These are phyloP conservation scores for Apistogramma diplotaenia DNA, from an alignment of 2,113 vertebrate genomes.

Conservation along the genomic window DNA sequence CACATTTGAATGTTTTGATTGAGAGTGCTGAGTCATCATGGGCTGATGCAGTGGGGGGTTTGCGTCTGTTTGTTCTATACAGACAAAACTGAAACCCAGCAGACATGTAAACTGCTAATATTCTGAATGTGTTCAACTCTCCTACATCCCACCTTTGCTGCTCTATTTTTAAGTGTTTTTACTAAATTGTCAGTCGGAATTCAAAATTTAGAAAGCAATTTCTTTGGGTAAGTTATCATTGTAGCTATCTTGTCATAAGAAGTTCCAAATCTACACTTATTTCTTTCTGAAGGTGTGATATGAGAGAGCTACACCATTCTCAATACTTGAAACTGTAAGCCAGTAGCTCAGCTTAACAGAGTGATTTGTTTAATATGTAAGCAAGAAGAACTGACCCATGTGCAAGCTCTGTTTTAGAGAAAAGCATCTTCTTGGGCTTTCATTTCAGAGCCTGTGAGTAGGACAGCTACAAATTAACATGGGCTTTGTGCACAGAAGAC, in stretches of 20 bases:
- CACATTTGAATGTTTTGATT: background rate
- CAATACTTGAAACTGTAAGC: no score
- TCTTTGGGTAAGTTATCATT: no score
- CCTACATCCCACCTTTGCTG: no score
- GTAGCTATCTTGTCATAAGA: background rate
- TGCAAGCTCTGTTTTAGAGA: no score
- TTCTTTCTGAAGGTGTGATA: background rate
- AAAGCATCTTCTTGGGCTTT: no score
- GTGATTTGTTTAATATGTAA: background rate
- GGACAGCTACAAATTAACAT: no score
- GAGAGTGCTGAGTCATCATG: background rate
- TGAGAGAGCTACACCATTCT: background rate
- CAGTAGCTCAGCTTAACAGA: background rate
- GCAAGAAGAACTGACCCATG: background rate
- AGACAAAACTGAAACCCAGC: background rate
- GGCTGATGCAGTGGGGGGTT: background rate
- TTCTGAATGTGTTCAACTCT: background rate
- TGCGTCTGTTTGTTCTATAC: background rate
- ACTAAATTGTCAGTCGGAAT: rapidly evolving
- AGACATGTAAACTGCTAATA: background rate
- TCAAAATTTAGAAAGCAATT: no score
- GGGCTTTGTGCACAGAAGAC: no score
- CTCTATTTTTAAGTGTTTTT: background rate
- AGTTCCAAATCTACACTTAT: rapidly evolving
- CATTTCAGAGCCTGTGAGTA: no score